Conservation (phyloP, 1,140 invertebrate genomes). For the Pygmarrhopalites habei region DNA sequence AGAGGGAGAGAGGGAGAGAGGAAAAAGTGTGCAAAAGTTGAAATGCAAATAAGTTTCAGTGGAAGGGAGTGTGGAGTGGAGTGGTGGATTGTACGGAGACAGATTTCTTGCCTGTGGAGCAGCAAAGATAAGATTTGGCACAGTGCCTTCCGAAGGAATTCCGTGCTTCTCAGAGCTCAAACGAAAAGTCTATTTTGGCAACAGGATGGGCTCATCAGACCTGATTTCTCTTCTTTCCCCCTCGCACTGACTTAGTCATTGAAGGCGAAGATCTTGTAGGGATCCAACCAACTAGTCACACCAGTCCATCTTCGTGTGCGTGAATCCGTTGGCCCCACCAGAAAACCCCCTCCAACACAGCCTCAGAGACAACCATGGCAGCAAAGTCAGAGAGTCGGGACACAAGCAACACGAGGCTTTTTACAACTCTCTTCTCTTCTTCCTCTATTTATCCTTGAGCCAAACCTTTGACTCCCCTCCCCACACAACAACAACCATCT, state of each 20-base stretch:
- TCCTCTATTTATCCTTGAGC: no score
- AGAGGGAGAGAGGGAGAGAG: no score
- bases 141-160: conserved; percentile 30
- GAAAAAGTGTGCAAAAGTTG: conserved; percentile 6
- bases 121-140: conserved; percentile 31
- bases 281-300: conserved; percentile 2
- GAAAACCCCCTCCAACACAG: no score
- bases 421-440: no score
- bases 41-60: conserved; percentile 9
- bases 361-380: no score
- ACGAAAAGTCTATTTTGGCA: conserved; percentile 37
- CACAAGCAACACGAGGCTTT: no score
- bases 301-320: neutral
- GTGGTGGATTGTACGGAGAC: neutral
- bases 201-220: conserved; percentile 36
- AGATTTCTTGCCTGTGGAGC: neutral
- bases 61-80: neutral
- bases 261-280: conserved; percentile 2
- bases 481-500: no score
- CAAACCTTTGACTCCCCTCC: no score
- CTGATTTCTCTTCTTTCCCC: conserved; percentile 24
- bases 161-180: conserved; percentile 19
- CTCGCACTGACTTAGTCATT: neutral
- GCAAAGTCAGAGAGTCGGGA: no score
- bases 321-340: no score